These are phyloP conservation scores for Clivina fossor DNA, from an alignment of 2,888 invertebrate species.

Conservation along the genomic window DNA sequence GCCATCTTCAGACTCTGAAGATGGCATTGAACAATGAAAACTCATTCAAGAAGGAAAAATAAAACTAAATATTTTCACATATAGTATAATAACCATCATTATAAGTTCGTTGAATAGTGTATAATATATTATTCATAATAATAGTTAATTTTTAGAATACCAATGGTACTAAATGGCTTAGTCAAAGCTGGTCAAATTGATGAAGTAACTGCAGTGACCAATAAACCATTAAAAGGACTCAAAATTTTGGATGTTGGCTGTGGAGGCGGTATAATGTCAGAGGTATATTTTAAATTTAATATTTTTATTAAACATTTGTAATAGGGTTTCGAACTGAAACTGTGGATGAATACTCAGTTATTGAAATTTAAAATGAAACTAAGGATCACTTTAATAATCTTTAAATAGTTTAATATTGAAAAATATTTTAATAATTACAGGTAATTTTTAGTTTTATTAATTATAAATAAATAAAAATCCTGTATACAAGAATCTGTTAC, in stretches of 20 bases:
- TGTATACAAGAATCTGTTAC: too few relatives aligned
- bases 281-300: conserved; percentile 37
- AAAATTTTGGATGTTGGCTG: conserved; percentile 88
- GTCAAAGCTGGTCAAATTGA: background rate
- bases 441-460: background rate
- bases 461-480: too few relatives aligned
- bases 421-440: background rate
- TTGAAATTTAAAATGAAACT: too few relatives aligned
- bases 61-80: background rate
- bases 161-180: background rate
- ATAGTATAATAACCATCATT: background rate
- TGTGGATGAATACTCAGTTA: background rate
- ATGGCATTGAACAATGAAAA: background rate
- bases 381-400: too few relatives aligned
- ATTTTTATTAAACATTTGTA: conserved; percentile 40
- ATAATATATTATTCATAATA: background rate
- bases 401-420: too few relatives aligned
- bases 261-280: conserved; percentile 63
- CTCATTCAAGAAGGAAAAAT: too few relatives aligned
- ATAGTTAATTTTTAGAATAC: background rate
- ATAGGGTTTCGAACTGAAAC: too few relatives aligned
- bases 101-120: background rate
- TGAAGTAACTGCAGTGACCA: background rate
- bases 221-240: conserved; percentile 63
- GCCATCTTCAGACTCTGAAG: background rate